A percentile compares a stretch with the other conserved stretches of the same genome.
Evolutionary conservation across 2,113 vertebrate species (phyloP).

Genomic region (Misgurnus mizolepis): DNA sequence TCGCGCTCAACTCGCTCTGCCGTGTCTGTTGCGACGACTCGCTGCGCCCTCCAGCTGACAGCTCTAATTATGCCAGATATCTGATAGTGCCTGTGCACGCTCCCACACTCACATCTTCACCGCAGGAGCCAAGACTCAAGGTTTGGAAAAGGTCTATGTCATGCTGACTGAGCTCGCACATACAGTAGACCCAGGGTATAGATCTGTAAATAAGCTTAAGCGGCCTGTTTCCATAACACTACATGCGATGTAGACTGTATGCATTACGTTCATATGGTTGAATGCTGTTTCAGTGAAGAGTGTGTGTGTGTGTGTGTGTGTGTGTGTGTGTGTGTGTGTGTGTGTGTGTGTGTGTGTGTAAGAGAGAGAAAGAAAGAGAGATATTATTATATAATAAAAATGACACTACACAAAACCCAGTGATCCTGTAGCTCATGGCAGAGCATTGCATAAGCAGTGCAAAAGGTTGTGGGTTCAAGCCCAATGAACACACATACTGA

Average conservation of each 20-base stretch:
- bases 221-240: background rate
- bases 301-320: background rate
- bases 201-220: background rate
- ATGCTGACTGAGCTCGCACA: background rate
- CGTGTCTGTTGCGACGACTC: slow-evolving; percentile 85
- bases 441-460: too few relatives aligned
- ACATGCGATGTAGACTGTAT: background rate
- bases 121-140: slow-evolving; percentile 13
- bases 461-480: too few relatives aligned
- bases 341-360: background rate
- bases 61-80: slow-evolving; percentile 96
- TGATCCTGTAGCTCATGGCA: too few relatives aligned
- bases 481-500: too few relatives aligned
- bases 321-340: background rate
- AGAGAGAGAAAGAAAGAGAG: too few relatives aligned
- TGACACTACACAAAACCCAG: too few relatives aligned
- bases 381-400: too few relatives aligned
- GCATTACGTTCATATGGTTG: background rate
- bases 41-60: slow-evolving; percentile 93
- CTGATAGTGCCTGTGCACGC: slow-evolving; percentile 80
- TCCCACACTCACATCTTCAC: slow-evolving; percentile 42
- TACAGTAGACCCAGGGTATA: background rate
- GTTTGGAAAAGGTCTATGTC: slow-evolving; percentile 14
- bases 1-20: slow-evolving; percentile 93
- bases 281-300: background rate